Conservation (phyloP, 2,113 vertebrate species). For the Clupea harengus region DNA sequence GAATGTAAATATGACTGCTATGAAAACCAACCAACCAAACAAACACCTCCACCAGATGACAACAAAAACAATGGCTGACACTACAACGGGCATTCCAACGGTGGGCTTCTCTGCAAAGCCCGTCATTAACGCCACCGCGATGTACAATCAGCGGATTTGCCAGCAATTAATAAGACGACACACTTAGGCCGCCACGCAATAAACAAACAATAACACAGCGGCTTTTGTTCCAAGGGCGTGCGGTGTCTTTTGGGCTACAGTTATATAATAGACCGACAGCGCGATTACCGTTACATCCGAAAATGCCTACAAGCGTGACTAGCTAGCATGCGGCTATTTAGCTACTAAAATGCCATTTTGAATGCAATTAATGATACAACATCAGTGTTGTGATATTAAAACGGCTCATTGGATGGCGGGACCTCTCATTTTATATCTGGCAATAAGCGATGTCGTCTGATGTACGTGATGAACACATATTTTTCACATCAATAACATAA, state of each 20-base stretch:
- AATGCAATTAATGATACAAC: constrained; percentile 17
- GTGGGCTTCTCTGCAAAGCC: constrained; percentile 24
- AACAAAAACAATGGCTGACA: constrained; percentile 71
- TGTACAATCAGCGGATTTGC: background rate
- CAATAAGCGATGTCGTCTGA: constrained; percentile 8
- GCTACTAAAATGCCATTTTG: constrained; percentile 18
- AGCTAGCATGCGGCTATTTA: constrained; percentile 3
- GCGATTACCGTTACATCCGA: constrained; percentile 34
- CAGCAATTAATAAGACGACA: constrained; percentile 31
- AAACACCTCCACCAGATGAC: constrained; percentile 55
- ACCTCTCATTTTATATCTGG: background rate
- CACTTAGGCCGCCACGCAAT: constrained; percentile 34
- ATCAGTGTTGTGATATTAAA: background rate
- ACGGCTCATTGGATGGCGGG: background rate
- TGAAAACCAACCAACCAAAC: background rate
- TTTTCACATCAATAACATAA: background rate
- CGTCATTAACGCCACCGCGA: constrained; percentile 4
- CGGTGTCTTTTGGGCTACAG: constrained; percentile 62
- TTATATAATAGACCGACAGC: constrained; percentile 67
- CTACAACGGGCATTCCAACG: constrained; percentile 37
- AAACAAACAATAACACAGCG: constrained; percentile 59
- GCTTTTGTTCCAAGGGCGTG: constrained; percentile 74
- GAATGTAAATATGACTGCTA: background rate
- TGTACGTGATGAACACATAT: background rate
- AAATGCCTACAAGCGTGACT: constrained; percentile 40